Base-by-base conservation (phyloP, 2,113 vertebrate genomes). In the Proterorhinus semilunaris region DNA sequence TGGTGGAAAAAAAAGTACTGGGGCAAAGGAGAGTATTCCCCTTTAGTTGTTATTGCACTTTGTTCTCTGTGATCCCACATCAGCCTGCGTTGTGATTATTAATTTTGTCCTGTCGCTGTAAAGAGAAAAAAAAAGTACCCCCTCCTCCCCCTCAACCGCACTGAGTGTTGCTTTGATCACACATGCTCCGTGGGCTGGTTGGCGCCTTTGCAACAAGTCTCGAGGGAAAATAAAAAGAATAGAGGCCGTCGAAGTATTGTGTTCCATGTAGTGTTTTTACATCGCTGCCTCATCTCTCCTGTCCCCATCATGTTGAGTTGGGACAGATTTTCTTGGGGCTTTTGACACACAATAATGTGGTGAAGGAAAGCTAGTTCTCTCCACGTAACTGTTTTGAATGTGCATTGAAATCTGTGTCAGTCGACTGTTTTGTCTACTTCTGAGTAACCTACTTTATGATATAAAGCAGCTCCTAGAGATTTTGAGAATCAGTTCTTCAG, bases 11-110 rank as follows among this genome's bases (percentile, higher is more conserved):
- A 27, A 75, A 78, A 69, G 52, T 5, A 44, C 46, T 7, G 55
- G 65, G 51, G 66, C 68, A 59, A 72, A 76, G 64, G 81, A 79
- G 79, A 83, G 68, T 66, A 16, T 81, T 83, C 80, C 73, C 78
- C 57, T 62, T 13, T 49, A 53, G 17, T 54, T 45, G 17, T 74
- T 68, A 62, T 77, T 66, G 43, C 61, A 3, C 10, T 82, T 81
- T 62, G 57, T 91, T 90, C 87, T 91, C 68, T 75, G 74, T 71
- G 69, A 81, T 87, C 81, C 75, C 84, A 86, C 85, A 81, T 65
- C 48, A 48, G 42, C 42, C 1, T 16, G 21, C 46, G 44, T 61
- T 61, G 62, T 68, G 67, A 83, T 76, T 68, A 68, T 71, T 80
- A 64, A 57, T 74, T 72, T 66, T 79, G 64, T 82, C 50, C 66